Conservation (phyloP, 2,797 vertebrate species). For the Macropus fuliginosus region DNA sequence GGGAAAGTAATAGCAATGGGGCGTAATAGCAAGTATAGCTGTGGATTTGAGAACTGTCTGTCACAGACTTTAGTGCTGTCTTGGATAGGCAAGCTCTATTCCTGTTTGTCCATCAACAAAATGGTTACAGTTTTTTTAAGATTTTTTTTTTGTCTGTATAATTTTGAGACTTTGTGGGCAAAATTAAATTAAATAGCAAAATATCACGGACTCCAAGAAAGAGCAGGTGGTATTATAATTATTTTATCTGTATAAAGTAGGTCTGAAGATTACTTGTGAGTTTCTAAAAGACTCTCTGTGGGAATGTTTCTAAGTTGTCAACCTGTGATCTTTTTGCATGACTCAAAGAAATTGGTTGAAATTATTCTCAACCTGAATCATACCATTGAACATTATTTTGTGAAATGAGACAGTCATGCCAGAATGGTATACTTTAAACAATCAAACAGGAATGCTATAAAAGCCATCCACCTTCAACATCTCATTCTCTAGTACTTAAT, state of each 20-base stretch:
- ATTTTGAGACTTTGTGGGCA: background rate
- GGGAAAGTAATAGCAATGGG: background rate
- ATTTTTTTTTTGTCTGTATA: background rate
- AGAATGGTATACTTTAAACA: background rate
- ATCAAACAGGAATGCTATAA: background rate
- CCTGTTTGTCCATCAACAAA: background rate
- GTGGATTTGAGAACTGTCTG: background rate
- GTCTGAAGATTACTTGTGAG: background rate
- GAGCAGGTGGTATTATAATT: background rate
- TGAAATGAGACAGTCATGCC: background rate
- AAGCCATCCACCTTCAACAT: background rate
- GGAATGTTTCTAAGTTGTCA: background rate
- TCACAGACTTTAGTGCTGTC: background rate
- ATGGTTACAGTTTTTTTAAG: background rate
- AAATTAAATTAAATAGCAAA: background rate
- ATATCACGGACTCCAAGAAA: background rate
- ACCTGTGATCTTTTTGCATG: background rate
- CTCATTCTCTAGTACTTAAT: background rate
- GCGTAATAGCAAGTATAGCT: background rate
- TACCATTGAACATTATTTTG: conserved; percentile 11
- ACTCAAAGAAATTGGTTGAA: background rate
- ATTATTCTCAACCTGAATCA: background rate
- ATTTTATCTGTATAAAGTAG: background rate
- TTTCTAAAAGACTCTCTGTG: background rate
- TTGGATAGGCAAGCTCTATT: background rate